phyloP scores from a whole-genome alignment of 1,140 invertebrate genomes.

The Latrodectus geometricus region DNA sequence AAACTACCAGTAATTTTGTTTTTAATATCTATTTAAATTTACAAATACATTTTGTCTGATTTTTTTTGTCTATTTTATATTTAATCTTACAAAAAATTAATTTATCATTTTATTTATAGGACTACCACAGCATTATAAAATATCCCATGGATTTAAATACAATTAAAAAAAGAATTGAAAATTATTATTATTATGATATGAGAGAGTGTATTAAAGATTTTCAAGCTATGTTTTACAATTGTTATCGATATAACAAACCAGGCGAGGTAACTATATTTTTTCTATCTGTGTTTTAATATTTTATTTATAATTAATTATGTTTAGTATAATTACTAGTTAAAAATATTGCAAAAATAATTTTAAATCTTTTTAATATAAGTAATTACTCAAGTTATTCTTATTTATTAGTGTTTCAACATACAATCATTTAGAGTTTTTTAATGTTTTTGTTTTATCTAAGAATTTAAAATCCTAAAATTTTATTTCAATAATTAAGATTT shows the following conservation, averaged over 20 bases:
- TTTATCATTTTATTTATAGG: constrained; percentile 28
- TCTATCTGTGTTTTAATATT: no score
- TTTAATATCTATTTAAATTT: background rate
- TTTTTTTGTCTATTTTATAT: constrained; percentile 1
- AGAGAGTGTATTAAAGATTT: constrained; percentile 98
- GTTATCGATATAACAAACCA: constrained; percentile 98
- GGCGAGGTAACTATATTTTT: constrained; percentile 75
- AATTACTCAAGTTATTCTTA: no score
- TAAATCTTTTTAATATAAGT: no score
- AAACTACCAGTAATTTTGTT: constrained; percentile 81
- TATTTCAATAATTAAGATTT: no score
- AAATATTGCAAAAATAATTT: no score
- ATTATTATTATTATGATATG: constrained; percentile 94
- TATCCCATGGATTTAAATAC: constrained; percentile 96
- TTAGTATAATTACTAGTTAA: no score
- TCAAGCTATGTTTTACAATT: constrained; percentile 98
- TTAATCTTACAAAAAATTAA: background rate
- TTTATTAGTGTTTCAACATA: no score
- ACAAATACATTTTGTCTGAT: background rate
- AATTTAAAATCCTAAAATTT: no score
- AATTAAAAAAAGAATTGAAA: constrained; percentile 96
- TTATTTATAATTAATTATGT: no score
- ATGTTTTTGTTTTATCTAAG: no score
- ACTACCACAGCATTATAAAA: constrained; percentile 97
- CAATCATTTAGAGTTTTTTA: no score